Evolutionary conservation across 2,888 invertebrate species (phyloP), one percentile per base, ranked within the genome.

Genomic region (Tipula lateralis): DNA sequence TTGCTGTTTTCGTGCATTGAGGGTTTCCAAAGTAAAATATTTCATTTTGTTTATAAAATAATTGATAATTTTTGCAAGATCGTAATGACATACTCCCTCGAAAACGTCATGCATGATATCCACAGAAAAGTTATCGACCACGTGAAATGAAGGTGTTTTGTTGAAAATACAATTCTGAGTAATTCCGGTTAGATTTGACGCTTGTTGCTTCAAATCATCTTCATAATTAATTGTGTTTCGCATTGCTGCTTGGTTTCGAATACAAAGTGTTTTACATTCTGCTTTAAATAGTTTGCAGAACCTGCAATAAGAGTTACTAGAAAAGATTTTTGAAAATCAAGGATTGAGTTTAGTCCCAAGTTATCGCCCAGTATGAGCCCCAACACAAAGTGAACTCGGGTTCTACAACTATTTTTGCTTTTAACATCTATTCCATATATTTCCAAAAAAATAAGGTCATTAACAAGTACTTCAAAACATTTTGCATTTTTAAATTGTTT

Each of bases 271-370:
- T 82, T 85, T 83, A 13, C 86, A 86, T 84, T 86, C 86, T 80
- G 85, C 81, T 84, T 86, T 86, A 82, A 82, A 83, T 24, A 84
- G 84, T 86, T 84, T 86, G 86, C 87, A 88, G 83, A 87, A 86
- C 84, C 88, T 85, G 85, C 88, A 88, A 84, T 85, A 87, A 85
- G 84, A 85, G 32, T 87, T 86, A 29, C 85, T 85, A 50, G 86
- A 86, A 86, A 87, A 87, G 86, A 86, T 85, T 85, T 86, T 29
- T 44, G 82, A 44, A 85, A 86, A 29, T 85, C 85, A 29, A 86
- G 84, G 84, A 86, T 29, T 84, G 84, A 29, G 36, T 85, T 85
- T 13, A 84, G 19, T 6, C 84, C 84, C 30, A 85, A 39, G 66
- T 85, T 85, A 6, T 32, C 32, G 6, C 32, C 32, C 32, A 32